A percentile compares a stretch with the other conserved stretches of the same genome.
These are phyloP conservation scores for Eristalis tenax DNA, from an alignment of 2,888 invertebrate species.

Conservation along the genomic window DNA sequence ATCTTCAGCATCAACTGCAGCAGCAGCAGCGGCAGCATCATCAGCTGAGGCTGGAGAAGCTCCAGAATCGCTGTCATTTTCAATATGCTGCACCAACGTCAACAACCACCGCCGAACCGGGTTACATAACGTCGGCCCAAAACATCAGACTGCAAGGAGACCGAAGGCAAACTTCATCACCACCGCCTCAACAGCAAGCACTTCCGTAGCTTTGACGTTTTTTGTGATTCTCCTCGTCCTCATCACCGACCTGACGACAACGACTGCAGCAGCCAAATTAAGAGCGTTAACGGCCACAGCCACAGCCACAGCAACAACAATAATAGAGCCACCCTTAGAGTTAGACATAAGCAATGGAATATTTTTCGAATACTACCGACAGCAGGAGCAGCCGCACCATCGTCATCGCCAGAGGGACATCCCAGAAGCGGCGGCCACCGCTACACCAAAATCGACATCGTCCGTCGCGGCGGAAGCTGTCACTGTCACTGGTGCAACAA, in stretches of 20 bases:
- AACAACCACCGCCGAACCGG: not conserved
- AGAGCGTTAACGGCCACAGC: conserved; percentile 53
- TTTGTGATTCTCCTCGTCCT: conserved; percentile 56
- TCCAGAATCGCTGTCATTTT: conserved; percentile 37
- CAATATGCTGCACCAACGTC: conserved; percentile 49
- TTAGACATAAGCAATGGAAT: conserved; percentile 68
- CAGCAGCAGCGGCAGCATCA: conserved; percentile 20
- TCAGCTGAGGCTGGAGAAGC: not conserved
- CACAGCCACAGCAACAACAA: conserved; percentile 56
- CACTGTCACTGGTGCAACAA: conserved; percentile 16
- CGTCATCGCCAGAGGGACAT: conserved; percentile 61
- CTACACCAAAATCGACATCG: conserved; percentile 62
- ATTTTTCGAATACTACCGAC: conserved; percentile 66
- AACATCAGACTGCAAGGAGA: conserved; percentile 31
- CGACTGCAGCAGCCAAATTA: conserved; percentile 67
- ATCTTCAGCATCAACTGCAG: conserved; percentile 49
- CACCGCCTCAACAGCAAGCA: not conserved
- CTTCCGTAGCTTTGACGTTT: conserved; percentile 68
- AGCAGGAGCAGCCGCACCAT: conserved; percentile 53
- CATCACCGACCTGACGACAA: conserved; percentile 63
- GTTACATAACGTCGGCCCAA: conserved; percentile 53
- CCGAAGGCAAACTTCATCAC: conserved; percentile 23
- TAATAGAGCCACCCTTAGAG: conserved; percentile 75
- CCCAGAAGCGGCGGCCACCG: conserved; percentile 47
- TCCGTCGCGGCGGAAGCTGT: conserved; percentile 46